A percentile compares a stretch with the other conserved stretches of the same genome.
Evolutionary conservation across 2,888 invertebrate species (phyloP).

Genomic region (Resseliella maxima): DNA sequence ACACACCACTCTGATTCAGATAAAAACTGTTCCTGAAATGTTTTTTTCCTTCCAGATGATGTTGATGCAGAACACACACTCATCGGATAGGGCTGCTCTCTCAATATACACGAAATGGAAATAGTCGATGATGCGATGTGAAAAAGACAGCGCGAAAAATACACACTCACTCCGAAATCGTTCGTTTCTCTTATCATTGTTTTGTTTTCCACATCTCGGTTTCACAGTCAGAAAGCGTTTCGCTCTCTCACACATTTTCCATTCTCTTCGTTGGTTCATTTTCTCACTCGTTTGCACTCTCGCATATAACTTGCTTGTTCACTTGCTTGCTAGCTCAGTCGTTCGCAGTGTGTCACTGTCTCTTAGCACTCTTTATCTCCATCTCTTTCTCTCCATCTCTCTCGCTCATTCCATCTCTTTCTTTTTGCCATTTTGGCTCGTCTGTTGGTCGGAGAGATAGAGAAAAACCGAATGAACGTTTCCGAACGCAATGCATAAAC

Average conservation of each 20-base stretch:
- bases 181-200: slow-evolving; percentile 52
- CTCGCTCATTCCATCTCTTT: background rate
- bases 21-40: slow-evolving; percentile 55
- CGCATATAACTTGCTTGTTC: too few relatives aligned
- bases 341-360: background rate
- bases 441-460: too few relatives aligned
- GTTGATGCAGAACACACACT: background rate
- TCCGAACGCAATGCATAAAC: background rate
- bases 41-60: slow-evolving; percentile 51
- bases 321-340: too few relatives aligned
- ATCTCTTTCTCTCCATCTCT: background rate
- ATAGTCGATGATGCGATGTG: slow-evolving; percentile 32
- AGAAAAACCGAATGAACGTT: background rate
- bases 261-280: too few relatives aligned
- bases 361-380: background rate
- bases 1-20: slow-evolving; percentile 51
- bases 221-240: background rate
- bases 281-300: background rate
- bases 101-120: slow-evolving; percentile 24
- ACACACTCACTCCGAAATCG: slow-evolving; percentile 32
- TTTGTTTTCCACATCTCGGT: slow-evolving; percentile 27
- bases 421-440: too few relatives aligned
- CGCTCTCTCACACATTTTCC: background rate
- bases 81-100: background rate
- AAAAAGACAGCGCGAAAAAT: slow-evolving; percentile 54